A percentile compares a stretch with the other conserved stretches of the same genome.
Evolutionary conservation across 2,888 invertebrate species (phyloP).

Genomic region (Lasius platythorax): DNA sequence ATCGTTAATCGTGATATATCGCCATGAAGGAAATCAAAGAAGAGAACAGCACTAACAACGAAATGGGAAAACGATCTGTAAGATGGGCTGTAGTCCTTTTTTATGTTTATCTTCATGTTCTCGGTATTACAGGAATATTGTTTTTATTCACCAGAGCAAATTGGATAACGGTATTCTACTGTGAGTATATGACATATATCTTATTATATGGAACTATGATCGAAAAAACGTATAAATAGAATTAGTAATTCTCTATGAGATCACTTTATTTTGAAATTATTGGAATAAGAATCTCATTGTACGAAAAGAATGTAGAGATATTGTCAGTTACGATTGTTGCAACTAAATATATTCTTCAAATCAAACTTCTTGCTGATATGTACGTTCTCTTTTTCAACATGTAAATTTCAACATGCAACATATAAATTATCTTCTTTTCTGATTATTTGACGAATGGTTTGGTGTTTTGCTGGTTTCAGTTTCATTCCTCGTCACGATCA

Average conservation of each 20-base stretch:
- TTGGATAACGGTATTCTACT: constrained; percentile 88
- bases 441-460: background rate
- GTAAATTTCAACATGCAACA: background rate
- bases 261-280: background rate
- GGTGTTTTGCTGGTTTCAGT: constrained; percentile 86
- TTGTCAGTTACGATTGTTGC: background rate
- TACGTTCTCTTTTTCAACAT: background rate
- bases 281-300: background rate
- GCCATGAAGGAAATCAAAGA: background rate
- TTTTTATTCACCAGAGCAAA: constrained; percentile 88
- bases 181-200: constrained; percentile 86
- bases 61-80: constrained; percentile 87
- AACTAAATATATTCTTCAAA: background rate
- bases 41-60: background rate
- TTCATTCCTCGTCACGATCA: constrained; percentile 88
- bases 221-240: background rate
- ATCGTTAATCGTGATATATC: background rate
- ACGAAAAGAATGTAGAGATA: background rate
- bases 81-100: constrained; percentile 92
- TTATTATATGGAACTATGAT: background rate
- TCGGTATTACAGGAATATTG: constrained; percentile 90
- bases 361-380: no score
- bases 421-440: background rate
- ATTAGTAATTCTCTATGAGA: background rate
- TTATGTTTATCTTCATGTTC: constrained; percentile 91